Conservation (phyloP, 2,888 invertebrate genomes). For the Brachypterus glaber region DNA sequence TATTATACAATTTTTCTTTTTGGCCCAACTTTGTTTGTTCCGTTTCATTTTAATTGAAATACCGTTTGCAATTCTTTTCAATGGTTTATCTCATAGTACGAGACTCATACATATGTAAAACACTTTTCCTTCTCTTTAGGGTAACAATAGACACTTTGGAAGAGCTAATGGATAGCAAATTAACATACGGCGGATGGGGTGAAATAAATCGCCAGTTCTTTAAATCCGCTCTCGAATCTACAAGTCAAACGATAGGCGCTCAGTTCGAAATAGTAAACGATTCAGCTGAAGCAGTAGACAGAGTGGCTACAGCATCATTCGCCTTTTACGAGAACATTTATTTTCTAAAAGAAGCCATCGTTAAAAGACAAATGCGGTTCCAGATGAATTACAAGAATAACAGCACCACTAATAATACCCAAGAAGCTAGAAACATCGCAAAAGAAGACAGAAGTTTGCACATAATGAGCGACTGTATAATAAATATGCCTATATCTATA, state of each 20-base stretch:
- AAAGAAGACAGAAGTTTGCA: slow-evolving; percentile 49
- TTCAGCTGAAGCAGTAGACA: slow-evolving; percentile 53
- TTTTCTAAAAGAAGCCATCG: slow-evolving; percentile 56
- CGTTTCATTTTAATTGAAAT: too few species aligned
- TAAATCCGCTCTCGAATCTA: slow-evolving; percentile 55
- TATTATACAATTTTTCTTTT: too few species aligned
- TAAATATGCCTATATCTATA: slow-evolving; percentile 71
- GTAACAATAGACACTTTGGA: slow-evolving; percentile 70
- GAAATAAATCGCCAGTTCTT: slow-evolving; percentile 62
- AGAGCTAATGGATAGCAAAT: slow-evolving; percentile 55
- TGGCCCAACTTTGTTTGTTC: too few species aligned
- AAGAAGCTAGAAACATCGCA: slow-evolving; percentile 17
- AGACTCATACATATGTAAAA: not conserved
- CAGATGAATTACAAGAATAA: slow-evolving; percentile 15
- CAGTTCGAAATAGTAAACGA: slow-evolving; percentile 56
- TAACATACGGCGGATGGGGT: slow-evolving; percentile 65
- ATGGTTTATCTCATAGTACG: not conserved
- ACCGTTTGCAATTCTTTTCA: too few species aligned
- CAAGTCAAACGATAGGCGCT: slow-evolving; percentile 55
- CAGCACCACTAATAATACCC: slow-evolving; percentile 14
- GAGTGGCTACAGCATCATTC: slow-evolving; percentile 59
- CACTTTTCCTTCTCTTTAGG: slow-evolving; percentile 43
- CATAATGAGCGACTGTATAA: slow-evolving; percentile 72
- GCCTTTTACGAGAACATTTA: slow-evolving; percentile 74
- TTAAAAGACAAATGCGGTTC: slow-evolving; percentile 45